phyloP scores from a whole-genome alignment of 2,113 vertebrate genomes.

The Dicrurus megarhynchus region DNA sequence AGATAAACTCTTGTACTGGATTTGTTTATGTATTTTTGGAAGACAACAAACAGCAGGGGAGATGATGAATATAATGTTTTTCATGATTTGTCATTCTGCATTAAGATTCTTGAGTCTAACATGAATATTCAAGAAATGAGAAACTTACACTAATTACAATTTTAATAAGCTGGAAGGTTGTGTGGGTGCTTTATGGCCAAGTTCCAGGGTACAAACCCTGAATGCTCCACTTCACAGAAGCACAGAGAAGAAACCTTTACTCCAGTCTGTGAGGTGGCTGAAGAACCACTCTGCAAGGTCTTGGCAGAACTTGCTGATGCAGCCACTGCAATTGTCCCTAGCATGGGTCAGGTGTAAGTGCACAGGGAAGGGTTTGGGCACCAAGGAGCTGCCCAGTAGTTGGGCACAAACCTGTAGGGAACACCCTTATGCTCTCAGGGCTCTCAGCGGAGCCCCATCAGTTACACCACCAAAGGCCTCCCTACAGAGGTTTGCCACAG shows the following conservation, averaged over 20 bases:
- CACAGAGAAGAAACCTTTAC: background rate
- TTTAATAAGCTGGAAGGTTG: background rate
- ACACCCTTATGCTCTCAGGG: background rate
- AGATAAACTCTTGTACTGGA: background rate
- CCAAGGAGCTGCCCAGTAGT: background rate
- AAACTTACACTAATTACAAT: background rate
- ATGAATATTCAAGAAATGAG: background rate
- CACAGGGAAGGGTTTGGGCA: background rate
- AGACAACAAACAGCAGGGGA: background rate
- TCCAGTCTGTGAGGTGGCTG: background rate
- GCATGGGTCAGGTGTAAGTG: fast-evolving
- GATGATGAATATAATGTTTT: background rate
- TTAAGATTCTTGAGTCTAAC: background rate
- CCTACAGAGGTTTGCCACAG: background rate
- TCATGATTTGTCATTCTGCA: background rate
- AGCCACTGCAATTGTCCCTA: background rate
- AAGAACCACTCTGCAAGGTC: background rate
- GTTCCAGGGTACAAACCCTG: background rate
- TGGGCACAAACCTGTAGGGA: background rate
- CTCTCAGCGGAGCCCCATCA: background rate
- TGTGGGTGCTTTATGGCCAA: background rate
- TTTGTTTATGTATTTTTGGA: background rate
- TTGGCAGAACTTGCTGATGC: background rate
- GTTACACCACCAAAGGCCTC: background rate
- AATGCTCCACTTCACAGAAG: background rate